Percentiles rank a stretch among this genome's conserved stretches.
phyloP scores from a whole-genome alignment of 2,888 invertebrate genomes.

The Therioaphis trifolii region DNA sequence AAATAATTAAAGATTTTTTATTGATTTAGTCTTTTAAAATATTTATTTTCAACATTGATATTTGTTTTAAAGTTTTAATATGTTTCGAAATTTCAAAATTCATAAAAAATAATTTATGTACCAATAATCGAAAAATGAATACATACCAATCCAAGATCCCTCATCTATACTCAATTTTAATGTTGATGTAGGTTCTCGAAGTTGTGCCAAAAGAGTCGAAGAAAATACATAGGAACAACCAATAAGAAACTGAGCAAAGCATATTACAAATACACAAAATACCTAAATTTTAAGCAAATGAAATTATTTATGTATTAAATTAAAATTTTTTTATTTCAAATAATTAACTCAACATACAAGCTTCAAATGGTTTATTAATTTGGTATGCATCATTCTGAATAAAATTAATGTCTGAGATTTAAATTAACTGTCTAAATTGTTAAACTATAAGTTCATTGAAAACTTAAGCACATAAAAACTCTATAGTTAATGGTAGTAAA shows the following conservation, averaged over 20 bases:
- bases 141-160: constrained; percentile 48
- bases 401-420: background rate
- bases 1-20: no score
- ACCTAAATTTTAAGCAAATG: background rate
- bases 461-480: no score
- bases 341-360: background rate
- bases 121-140: no score
- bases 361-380: background rate
- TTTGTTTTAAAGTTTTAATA: no score
- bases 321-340: background rate
- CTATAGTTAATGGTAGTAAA: background rate
- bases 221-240: constrained; percentile 9
- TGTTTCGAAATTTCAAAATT: no score
- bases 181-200: constrained; percentile 4
- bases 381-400: background rate
- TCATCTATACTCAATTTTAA: constrained; percentile 13
- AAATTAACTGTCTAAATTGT: background rate
- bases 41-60: no score
- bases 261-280: background rate
- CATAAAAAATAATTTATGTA: no score
- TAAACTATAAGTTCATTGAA: background rate
- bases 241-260: constrained; percentile 7
- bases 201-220: background rate
- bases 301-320: background rate
- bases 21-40: no score